Base-by-base conservation (phyloP, 2,888 invertebrate genomes). In the Epirrita christyi region DNA sequence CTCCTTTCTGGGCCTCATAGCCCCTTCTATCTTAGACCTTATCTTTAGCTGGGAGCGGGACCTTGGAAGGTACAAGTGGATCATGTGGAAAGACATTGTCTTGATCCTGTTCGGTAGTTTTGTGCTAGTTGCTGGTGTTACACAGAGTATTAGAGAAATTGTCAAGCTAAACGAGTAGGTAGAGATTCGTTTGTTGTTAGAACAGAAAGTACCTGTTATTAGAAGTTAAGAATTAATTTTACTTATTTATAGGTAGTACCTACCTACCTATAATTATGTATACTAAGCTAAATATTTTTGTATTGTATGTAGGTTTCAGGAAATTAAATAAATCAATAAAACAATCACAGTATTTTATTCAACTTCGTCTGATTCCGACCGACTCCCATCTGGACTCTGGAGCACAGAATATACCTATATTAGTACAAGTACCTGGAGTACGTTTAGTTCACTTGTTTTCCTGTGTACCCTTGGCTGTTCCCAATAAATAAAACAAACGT, bases 11-110 rank as follows among this genome's bases (percentile, higher is more conserved):
- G 97, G 98, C 0, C 93, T 97, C 46, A 93, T 95, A 58, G 94
- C 95, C 9, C 96, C 97, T 6, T 94, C 96, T 0, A 79, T 95
- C 8, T 87, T 96, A 48, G 95, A 97, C 71, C 94, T 95, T 0
- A 93, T 96, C 8, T 94, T 95, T 60, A 86, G 93, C 53, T 95
- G 95, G 95, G 94, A 96, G 10, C 85, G 93, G 49, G 93, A 92
- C 40, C 92, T 95, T 7, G 97, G 97, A 6, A 84, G 76, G 58
- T 93, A 88, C 64, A 94, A 95, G 21, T 96, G 96, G 94, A 93
- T 94, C 44, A 81, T 96, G 0, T 83, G 93, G 63, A 97, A 96
- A 77, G 95, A 97, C 71, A 27, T 90, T 0, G 37, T 93, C 6
- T 85, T 97, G 11, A 84, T 93, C 14, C 8, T 93, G 0, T 93